phyloP scores from a whole-genome alignment of 2,797 vertebrate species.

The Martes flavigula region DNA sequence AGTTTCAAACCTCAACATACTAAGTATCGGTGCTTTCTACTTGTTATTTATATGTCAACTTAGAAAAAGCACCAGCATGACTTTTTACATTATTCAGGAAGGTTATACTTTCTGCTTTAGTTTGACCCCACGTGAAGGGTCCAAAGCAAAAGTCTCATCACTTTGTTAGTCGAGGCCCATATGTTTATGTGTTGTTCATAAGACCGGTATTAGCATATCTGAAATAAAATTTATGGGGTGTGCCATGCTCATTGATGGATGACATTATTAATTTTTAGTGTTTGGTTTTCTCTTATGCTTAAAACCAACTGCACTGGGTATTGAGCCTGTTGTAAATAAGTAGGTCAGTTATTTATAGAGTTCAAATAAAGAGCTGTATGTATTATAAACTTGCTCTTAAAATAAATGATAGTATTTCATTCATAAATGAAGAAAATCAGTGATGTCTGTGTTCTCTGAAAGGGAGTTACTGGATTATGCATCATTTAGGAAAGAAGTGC shows the following conservation, averaged over 20 bases:
- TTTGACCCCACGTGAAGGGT: neutral
- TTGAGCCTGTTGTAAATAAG: neutral
- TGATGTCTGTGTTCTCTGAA: neutral
- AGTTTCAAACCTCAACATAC: neutral
- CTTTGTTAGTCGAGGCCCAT: neutral
- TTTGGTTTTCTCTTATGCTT: neutral
- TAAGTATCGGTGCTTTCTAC: neutral
- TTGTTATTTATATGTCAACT: neutral
- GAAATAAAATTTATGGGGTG: neutral
- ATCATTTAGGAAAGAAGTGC: neutral
- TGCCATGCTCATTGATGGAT: neutral
- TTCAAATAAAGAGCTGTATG: neutral
- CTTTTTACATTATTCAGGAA: neutral
- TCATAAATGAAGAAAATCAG: neutral
- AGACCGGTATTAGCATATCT: neutral
- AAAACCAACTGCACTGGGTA: neutral
- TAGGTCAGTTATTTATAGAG: neutral
- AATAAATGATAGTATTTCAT: conserved; percentile 12
- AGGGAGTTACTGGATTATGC: neutral
- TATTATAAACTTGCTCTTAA: conserved; percentile 1
- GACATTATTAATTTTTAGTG: neutral
- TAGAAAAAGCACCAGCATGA: neutral
- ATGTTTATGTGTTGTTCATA: neutral
- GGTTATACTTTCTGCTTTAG: neutral
- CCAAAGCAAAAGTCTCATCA: neutral